phyloP scores from a whole-genome alignment of 2,888 invertebrate genomes.

The Drosophila setosimentum region DNA sequence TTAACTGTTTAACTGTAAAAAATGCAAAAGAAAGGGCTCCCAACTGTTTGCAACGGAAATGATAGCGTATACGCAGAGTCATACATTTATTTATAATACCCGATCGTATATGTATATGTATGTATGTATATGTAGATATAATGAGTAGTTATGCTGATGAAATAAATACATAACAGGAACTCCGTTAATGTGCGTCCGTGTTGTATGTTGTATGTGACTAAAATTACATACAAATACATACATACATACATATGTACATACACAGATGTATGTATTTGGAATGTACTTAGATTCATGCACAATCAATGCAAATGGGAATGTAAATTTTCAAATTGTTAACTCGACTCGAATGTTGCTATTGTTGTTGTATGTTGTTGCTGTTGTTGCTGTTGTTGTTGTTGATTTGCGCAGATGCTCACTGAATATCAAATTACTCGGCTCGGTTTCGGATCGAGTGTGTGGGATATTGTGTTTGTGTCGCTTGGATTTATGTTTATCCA shows the following conservation, averaged over 20 bases:
- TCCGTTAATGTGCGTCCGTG: slow-evolving; percentile 48
- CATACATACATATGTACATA: slow-evolving; percentile 15
- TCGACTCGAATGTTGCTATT: slow-evolving; percentile 32
- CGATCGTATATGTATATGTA: not conserved
- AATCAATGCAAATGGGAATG: slow-evolving; percentile 81
- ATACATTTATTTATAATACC: not conserved
- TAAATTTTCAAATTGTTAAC: slow-evolving; percentile 66
- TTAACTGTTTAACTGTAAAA: slow-evolving; percentile 73
- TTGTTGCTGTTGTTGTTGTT: slow-evolving; percentile 14
- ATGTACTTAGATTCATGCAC: slow-evolving; percentile 77
- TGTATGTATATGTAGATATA: slow-evolving; percentile 25
- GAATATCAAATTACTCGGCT: slow-evolving; percentile 74
- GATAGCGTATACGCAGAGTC: slow-evolving; percentile 50
- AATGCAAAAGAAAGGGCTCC: slow-evolving; percentile 22
- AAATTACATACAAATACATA: slow-evolving; percentile 44
- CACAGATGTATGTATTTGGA: not conserved
- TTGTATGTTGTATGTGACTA: slow-evolving; percentile 58
- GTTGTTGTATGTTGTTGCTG: slow-evolving; percentile 24
- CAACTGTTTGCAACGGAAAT: slow-evolving; percentile 58
- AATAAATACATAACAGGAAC: slow-evolving; percentile 73
- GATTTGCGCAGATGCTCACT: slow-evolving; percentile 67
- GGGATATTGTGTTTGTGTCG: slow-evolving; percentile 54
- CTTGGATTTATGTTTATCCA: slow-evolving; percentile 70
- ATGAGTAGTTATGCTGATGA: slow-evolving; percentile 66
- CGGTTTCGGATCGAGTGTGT: slow-evolving; percentile 44